These are phyloP conservation scores for Orthonyx spaldingii DNA, from an alignment of 2,113 vertebrate genomes.

Conservation along the genomic window DNA sequence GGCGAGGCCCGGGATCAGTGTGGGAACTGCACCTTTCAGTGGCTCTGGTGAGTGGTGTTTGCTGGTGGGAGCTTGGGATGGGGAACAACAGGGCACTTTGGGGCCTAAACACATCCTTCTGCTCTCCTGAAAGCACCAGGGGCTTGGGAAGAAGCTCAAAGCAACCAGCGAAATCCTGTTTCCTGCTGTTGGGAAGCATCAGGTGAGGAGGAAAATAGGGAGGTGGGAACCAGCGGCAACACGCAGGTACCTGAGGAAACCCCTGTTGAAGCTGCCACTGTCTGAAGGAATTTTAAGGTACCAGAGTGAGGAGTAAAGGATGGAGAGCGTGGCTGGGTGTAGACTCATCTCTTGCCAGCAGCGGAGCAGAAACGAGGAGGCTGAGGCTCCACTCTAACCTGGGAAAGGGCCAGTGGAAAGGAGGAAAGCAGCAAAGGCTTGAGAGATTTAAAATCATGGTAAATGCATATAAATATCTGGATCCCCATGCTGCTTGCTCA, in stretches of 20 bases:
- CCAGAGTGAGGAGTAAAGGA: neutral
- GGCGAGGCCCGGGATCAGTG: accelerated
- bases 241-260: accelerated
- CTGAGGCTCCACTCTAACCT: neutral
- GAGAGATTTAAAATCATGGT: neutral
- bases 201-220: neutral
- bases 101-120: neutral
- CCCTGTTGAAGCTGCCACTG: neutral
- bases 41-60: neutral
- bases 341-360: neutral
- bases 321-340: accelerated
- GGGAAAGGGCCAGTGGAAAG: neutral
- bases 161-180: neutral
- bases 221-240: neutral
- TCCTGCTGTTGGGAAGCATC: neutral
- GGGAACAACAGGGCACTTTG: neutral
- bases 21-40: neutral
- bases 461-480: neutral
- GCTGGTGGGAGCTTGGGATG: neutral
- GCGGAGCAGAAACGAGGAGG: accelerated
- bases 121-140: neutral
- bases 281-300: neutral
- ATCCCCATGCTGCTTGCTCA: neutral
- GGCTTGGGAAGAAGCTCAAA: neutral
- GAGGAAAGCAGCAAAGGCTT: neutral